Base-by-base conservation (phyloP, 2,888 invertebrate species). In the Apamea monoglypha region DNA sequence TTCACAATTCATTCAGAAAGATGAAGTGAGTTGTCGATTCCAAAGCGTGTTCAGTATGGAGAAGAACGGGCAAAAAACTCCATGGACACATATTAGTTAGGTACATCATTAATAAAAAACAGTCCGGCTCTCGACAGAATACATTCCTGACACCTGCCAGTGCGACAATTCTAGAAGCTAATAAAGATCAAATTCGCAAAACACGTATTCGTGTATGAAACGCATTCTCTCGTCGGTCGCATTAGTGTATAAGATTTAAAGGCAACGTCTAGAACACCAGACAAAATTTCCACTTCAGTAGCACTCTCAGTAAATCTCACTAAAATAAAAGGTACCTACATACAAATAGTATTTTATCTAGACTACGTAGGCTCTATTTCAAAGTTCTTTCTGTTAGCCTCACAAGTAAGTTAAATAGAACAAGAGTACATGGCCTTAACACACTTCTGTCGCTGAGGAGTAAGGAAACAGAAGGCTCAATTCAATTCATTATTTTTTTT, bases 331-430 rank as follows among this genome's bases (percentile, higher is more conserved):
- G 29, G 32, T 40, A 50, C 40, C 10, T n/a, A 53, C 40, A 14
- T n/a, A 53, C 64, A 53, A 69, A 70, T 69, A 69, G 16, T 56
- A 50, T 82, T 73, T 61, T 36, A 73, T 63, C 25, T 68, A 56
- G 59, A 61, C 56, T 25, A 40, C 36, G 56, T 72, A 76, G 83
- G 77, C 56, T 66, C 59, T 63, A 82, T 74, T 75, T 73, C 25
- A 74, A 70, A 82, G 69, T 83, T 74, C n/a, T 83, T 83, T 83
- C 78, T 74, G 77, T 77, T 64, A 70, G 29, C 29, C 78, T 68
- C 53, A 53, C 61, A 53, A 83, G 44, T 36, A 70, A 83, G 66
- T 77, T 74, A 78, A 74, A 73, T 69, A 70, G 78, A 66, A 78
- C 59, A 64, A 18, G 14, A 74, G 74, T 74, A 64, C 56, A 73